Conservation (phyloP, 2,797 vertebrate genomes). For the Pangasius mekongensis region DNA sequence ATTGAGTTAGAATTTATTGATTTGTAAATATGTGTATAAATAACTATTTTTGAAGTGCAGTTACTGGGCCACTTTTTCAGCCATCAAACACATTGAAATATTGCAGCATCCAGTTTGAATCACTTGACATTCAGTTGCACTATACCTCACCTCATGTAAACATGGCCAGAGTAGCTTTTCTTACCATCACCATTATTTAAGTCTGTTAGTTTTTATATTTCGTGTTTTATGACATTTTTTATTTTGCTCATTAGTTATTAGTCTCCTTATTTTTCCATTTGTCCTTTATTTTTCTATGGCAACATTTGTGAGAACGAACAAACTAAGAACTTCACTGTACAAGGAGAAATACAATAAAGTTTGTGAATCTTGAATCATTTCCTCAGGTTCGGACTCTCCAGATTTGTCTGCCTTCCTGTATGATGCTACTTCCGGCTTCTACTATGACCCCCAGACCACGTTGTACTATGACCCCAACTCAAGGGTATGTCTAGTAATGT, state of each 20-base stretch:
- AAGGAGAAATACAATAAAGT: neutral
- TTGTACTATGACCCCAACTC: constrained; percentile 92
- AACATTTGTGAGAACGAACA: neutral
- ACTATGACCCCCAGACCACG: constrained; percentile 93
- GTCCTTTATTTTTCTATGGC: neutral
- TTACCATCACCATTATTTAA: neutral
- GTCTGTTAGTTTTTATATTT: neutral
- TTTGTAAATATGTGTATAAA: neutral
- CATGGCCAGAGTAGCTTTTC: neutral
- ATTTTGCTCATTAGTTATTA: neutral
- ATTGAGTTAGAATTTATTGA: neutral
- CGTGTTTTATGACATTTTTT: neutral
- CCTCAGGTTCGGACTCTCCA: constrained; percentile 79
- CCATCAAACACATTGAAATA: neutral
- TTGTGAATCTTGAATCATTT: neutral
- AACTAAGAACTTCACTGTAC: neutral
- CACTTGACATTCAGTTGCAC: neutral
- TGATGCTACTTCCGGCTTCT: constrained; percentile 94
- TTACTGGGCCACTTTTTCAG: neutral
- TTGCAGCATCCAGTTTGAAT: neutral
- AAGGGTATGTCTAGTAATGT: constrained; percentile 78
- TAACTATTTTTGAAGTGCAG: neutral
- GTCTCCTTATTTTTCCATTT: neutral
- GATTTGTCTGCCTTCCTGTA: constrained; percentile 91
- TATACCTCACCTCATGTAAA: no score